phyloP scores from a whole-genome alignment of 2,113 vertebrate species.

The Brachypteracias leptosomus region DNA sequence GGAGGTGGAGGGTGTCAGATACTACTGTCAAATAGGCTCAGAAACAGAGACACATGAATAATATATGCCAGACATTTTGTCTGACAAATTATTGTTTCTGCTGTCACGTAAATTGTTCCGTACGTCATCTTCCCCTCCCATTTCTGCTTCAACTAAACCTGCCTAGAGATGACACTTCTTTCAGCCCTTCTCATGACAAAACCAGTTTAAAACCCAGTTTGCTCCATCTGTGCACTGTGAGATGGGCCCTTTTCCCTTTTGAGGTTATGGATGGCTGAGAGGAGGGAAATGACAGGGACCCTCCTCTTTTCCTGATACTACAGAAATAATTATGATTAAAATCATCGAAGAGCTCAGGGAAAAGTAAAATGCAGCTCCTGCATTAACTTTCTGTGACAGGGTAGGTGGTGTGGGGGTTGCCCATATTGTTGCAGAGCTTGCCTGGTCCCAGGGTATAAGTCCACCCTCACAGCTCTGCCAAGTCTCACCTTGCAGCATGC shows the following conservation, averaged over 20 bases:
- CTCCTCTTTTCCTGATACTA: background rate
- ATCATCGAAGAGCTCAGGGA: background rate
- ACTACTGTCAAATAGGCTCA: slow-evolving; percentile 54
- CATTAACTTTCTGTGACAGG: background rate
- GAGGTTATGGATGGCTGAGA: background rate
- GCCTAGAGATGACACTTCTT: background rate
- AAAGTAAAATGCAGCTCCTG: background rate
- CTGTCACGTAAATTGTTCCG: slow-evolving; percentile 37
- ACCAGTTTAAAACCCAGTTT: background rate
- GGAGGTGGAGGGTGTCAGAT: slow-evolving; percentile 55
- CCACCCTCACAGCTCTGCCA: accelerated
- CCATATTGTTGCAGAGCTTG: background rate
- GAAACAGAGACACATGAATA: slow-evolving; percentile 22
- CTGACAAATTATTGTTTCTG: slow-evolving; percentile 65
- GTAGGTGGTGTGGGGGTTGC: background rate
- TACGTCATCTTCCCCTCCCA: slow-evolving; percentile 25
- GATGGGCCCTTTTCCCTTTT: background rate
- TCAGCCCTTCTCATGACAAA: background rate
- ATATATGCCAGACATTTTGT: slow-evolving; percentile 54
- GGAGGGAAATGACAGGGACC: background rate
- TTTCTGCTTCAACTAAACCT: slow-evolving; percentile 28
- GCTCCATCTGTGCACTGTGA: background rate
- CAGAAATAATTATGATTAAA: background rate
- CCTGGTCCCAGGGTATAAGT: background rate
- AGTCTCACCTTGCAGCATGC: background rate